A percentile compares a stretch with the other conserved stretches of the same genome.
Conservation (phyloP, 2,888 invertebrate species). For the Drosophila borborema region DNA sequence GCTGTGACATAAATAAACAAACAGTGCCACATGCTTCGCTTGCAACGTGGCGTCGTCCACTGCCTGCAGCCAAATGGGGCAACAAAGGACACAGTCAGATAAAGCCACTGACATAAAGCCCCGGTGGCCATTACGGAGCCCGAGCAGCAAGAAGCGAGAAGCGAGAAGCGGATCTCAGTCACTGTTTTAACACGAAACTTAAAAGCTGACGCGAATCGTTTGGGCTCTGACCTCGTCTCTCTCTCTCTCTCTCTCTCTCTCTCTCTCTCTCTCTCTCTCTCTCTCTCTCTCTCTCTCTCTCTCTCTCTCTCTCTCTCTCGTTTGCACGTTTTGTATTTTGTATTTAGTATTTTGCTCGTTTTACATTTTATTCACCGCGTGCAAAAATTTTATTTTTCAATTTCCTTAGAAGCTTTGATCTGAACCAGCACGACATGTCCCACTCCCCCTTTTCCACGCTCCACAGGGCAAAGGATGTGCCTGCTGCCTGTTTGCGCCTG, state of each 20-base stretch:
- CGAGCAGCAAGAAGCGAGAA: background rate
- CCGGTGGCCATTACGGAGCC: slow-evolving; percentile 49
- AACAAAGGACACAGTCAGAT: slow-evolving; percentile 41
- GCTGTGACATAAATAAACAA: slow-evolving; percentile 69
- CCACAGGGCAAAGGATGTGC: slow-evolving; percentile 31
- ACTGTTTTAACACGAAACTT: slow-evolving; percentile 44
- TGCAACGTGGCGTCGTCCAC: slow-evolving; percentile 26
- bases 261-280: slow-evolving; percentile 3
- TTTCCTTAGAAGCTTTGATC: slow-evolving; percentile 73
- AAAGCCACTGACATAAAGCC: slow-evolving; percentile 53
- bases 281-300: slow-evolving; percentile 3
- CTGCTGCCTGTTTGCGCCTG: slow-evolving; percentile 36
- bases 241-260: slow-evolving; percentile 8
- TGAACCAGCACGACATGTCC: slow-evolving; percentile 41
- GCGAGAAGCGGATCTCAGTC: slow-evolving; percentile 3
- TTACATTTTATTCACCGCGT: slow-evolving; percentile 43
- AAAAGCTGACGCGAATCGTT: slow-evolving; percentile 15
- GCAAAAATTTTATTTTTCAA: slow-evolving; percentile 66
- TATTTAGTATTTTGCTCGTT: slow-evolving; percentile 11
- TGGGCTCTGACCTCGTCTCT: slow-evolving; percentile 22
- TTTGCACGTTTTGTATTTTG: slow-evolving; percentile 21
- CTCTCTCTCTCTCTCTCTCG: no score
- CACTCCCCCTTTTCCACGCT: background rate
- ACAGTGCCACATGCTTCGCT: slow-evolving; percentile 31
- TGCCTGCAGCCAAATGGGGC: slow-evolving; percentile 50